phyloP scores from a whole-genome alignment of 2,113 vertebrate genomes.

The Blennius ocellaris region DNA sequence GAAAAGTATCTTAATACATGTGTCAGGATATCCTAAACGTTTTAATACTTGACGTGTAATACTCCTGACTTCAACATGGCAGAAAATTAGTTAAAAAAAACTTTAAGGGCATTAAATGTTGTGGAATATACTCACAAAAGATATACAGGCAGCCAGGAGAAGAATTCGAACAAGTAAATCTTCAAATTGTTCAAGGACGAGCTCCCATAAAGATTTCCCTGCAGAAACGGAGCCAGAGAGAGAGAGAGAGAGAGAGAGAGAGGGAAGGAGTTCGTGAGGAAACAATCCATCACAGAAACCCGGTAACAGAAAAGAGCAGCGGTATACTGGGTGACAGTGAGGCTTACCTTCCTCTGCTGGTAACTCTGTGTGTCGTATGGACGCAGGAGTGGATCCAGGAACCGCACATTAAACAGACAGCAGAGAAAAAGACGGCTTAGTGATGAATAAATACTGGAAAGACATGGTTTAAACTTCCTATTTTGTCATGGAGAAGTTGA shows the following conservation, averaged over 20 bases:
- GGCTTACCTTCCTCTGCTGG: conserved; percentile 96
- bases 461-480: too few relatives aligned
- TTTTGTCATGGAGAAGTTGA: too few relatives aligned
- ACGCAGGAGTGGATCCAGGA: conserved; percentile 56
- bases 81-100: too few relatives aligned
- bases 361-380: conserved; percentile 84
- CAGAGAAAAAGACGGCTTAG: conserved; percentile 3
- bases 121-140: conserved; percentile 91
- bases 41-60: too few relatives aligned
- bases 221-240: conserved; percentile 38
- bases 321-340: background rate
- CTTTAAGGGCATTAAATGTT: too few relatives aligned
- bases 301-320: background rate
- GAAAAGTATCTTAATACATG: too few relatives aligned
- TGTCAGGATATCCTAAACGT: too few relatives aligned
- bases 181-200: conserved; percentile 98
- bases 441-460: background rate
- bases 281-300: background rate
- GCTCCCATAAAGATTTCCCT: conserved; percentile 98
- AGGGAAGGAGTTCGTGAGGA: conserved; percentile 4
- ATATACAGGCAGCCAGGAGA: conserved; percentile 98
- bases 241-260: conserved; percentile 40
- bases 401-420: conserved; percentile 44
- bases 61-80: too few relatives aligned
- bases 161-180: conserved; percentile 98